A percentile compares a stretch with the other conserved stretches of the same genome.
Conservation (phyloP, 2,113 vertebrate genomes). For the Rhinoptilus africanus region DNA sequence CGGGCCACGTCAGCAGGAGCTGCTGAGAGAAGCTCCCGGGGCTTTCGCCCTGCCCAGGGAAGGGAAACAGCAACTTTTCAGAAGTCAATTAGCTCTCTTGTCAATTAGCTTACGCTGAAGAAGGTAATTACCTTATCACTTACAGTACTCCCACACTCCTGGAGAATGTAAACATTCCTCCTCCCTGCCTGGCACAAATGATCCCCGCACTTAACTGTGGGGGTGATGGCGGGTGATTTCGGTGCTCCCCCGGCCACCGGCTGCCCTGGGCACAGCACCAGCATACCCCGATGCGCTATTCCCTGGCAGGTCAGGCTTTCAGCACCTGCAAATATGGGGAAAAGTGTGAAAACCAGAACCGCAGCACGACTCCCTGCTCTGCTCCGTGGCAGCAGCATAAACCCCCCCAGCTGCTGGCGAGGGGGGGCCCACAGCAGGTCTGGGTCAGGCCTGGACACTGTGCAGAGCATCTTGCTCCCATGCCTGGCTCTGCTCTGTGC, state of each 20-base stretch:
- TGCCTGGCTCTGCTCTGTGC: background rate
- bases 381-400: accelerated
- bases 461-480: background rate
- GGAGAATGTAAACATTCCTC: background rate
- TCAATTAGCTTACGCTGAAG: background rate
- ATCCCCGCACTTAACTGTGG: accelerated
- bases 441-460: background rate
- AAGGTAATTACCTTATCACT: background rate
- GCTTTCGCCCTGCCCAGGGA: background rate
- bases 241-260: accelerated
- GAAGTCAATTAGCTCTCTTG: background rate
- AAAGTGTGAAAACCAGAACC: background rate
- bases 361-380: accelerated
- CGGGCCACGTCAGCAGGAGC: accelerated
- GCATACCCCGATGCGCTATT: accelerated
- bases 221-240: accelerated
- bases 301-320: background rate
- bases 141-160: background rate
- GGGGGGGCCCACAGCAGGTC: background rate
- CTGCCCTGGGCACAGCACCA: background rate
- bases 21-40: background rate
- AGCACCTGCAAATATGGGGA: accelerated
- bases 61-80: background rate
- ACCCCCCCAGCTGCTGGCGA: accelerated
- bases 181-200: background rate